Evolutionary conservation across 2,888 invertebrate species (phyloP).

Genomic region (Archips xylosteana): DNA sequence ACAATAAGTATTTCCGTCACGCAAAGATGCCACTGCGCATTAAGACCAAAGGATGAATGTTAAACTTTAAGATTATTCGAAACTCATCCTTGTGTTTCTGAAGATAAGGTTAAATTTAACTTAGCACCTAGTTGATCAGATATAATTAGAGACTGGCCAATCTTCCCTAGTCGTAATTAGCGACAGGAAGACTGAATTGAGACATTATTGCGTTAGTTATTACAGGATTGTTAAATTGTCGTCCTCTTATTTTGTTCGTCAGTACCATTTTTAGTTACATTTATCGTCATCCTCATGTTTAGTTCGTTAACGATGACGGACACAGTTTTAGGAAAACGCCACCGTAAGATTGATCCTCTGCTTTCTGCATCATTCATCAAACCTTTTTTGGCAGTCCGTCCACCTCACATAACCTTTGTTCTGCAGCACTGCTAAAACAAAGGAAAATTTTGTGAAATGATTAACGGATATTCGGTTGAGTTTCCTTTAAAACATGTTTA

Average conservation of each 20-base stretch:
- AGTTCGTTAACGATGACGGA: too few species aligned
- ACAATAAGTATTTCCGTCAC: slow-evolving; percentile 6
- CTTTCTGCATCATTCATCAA: too few species aligned
- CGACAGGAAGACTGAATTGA: slow-evolving; percentile 49
- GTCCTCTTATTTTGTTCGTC: background rate
- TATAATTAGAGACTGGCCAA: slow-evolving; percentile 29
- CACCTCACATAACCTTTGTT: too few species aligned
- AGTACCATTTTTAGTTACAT: background rate
- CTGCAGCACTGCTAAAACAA: too few species aligned
- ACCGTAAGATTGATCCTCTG: too few species aligned
- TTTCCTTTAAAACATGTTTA: too few species aligned
- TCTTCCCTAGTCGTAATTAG: slow-evolving; percentile 43
- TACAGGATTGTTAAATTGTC: slow-evolving; percentile 18
- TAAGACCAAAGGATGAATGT: background rate
- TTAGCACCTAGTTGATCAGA: background rate
- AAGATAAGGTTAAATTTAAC: background rate
- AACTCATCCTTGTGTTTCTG: background rate
- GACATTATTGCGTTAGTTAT: slow-evolving; percentile 45
- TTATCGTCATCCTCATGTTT: background rate
- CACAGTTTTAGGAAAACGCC: too few species aligned
- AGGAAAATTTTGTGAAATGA: too few species aligned
- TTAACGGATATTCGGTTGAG: too few species aligned
- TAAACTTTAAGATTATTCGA: background rate
- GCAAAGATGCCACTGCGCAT: background rate
- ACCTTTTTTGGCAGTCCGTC: too few species aligned